Base-by-base conservation (phyloP, 2,888 invertebrate genomes). In the Cosmorhoe ocellata region DNA sequence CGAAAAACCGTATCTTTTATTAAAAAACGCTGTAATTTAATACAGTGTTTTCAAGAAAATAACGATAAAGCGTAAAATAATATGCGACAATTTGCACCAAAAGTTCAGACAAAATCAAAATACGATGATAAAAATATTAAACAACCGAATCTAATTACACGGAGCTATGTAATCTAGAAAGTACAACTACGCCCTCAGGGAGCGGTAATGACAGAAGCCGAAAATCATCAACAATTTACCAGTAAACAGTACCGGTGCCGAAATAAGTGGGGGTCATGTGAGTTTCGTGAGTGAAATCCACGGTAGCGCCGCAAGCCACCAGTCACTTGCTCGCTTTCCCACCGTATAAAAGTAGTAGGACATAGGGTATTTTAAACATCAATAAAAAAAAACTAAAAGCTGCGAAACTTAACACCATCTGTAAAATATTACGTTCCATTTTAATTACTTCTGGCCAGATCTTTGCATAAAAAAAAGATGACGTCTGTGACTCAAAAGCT, bases 221-320 rank as follows among this genome's bases (percentile, higher is more conserved):
- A 84, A 84, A 82, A 82, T 81, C 79, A 83, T 84, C 79, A 81
- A 67, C 78, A 82, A 87, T 84, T 84, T 83, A 78, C 76, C 61
- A 66, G 69, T 76, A 74, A 72, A 75, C 74, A 78, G 75, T 77
- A 78, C 78, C 73, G 76, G 76, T 82, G 78, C 79, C 83, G 79
- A 84, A 86, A 79, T 76, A 78, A 81, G 75, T 75, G 73, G 71
- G 69, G 72, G 74, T 73, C 75, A 71, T 71, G 77, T 71, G 72
- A 73, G 68, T 68, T 71, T 83, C 87, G 89, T 86, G 88, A 86
- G 87, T 78, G 85, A 72, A 81, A 80, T 70, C 74, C 80, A 81
- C 82, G 82, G 84, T 81, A 81, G 84, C 80, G 86, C 89, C 88
- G 79, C 84, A 65, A 87, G 88, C 88, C 75, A 78, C 65, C 72